Conservation (phyloP, 2,888 invertebrate species). For the Ethmia dodecea region DNA sequence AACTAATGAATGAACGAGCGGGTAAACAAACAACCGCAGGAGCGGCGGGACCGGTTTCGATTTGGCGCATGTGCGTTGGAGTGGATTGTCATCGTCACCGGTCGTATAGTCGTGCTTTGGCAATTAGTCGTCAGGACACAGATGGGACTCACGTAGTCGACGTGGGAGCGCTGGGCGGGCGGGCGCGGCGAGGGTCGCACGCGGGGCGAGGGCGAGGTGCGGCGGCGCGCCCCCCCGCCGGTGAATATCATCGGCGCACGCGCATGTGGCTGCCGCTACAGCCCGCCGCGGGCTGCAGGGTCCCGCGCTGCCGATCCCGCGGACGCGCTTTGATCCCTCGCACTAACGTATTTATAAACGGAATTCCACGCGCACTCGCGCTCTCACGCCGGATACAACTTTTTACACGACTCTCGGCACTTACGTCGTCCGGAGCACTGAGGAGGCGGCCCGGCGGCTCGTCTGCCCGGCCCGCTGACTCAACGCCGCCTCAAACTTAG, state of each 20-base stretch:
- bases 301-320: conserved; percentile 22
- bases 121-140: too few relatives aligned
- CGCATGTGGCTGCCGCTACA: conserved; percentile 42
- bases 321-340: conserved; percentile 8
- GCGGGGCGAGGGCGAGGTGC: conserved; percentile 61
- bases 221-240: conserved; percentile 73
- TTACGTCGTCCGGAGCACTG: conserved; percentile 73
- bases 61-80: too few relatives aligned
- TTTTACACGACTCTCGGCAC: conserved; percentile 76
- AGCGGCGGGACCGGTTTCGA: too few relatives aligned
- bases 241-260: conserved; percentile 72
- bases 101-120: too few relatives aligned
- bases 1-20: conserved; percentile 10
- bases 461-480: conserved; percentile 62
- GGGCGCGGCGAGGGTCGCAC: conserved; percentile 38
- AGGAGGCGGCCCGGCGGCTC: conserved; percentile 52
- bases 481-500: conserved; percentile 38
- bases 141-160: conserved; percentile 58
- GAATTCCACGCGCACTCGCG: conserved; percentile 64
- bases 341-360: conserved; percentile 67
- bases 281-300: conserved; percentile 19
- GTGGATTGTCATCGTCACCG: too few relatives aligned
- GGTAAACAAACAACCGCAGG: conserved; percentile 21
- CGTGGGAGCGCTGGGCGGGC: conserved; percentile 36
- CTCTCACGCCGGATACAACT: conserved; percentile 71